Conservation (phyloP, 2,888 invertebrate genomes). For the Lithosia quadra region DNA sequence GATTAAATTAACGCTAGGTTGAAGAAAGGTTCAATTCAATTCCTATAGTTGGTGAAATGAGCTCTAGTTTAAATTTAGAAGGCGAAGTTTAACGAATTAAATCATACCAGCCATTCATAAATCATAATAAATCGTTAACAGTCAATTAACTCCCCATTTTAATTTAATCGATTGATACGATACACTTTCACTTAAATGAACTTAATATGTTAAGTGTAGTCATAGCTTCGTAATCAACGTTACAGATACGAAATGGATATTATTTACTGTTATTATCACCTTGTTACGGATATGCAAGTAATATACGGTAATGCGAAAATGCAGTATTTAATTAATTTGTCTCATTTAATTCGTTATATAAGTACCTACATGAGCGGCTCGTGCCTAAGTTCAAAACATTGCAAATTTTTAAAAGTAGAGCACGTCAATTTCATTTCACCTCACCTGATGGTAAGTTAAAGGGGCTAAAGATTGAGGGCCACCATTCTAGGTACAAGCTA, state of each 20-base stretch:
- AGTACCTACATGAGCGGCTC: no score
- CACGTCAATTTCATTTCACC: no score
- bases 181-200: conserved; percentile 38
- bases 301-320: conserved; percentile 12
- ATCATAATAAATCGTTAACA: neutral
- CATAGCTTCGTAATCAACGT: conserved; percentile 28
- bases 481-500: no score
- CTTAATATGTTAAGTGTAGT: conserved; percentile 22
- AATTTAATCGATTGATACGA: conserved; percentile 26
- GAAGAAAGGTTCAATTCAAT: neutral
- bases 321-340: neutral
- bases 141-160: neutral
- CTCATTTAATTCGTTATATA: no score
- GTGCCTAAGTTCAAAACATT: no score
- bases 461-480: no score
- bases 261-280: conserved; percentile 32
- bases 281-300: conserved; percentile 26
- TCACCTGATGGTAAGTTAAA: no score
- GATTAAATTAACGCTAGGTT: no score
- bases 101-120: neutral
- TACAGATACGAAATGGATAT: conserved; percentile 32
- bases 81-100: neutral
- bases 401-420: no score
- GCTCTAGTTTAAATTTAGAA: neutral
- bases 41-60: neutral